phyloP scores from a whole-genome alignment of 2,888 invertebrate genomes.

The Cerceris rybyensis region DNA sequence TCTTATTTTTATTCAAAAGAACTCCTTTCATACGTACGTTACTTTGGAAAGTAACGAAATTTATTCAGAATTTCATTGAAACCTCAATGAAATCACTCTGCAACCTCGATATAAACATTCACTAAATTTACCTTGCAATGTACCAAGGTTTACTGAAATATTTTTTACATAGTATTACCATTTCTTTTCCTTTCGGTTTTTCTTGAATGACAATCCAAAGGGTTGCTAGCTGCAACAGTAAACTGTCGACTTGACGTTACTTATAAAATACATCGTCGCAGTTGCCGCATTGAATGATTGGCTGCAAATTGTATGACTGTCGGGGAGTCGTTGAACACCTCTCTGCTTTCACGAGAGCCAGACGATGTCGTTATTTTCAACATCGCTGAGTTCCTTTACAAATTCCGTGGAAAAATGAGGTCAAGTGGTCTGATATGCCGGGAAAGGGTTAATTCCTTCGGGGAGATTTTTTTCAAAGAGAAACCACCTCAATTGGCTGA shows the following conservation, averaged over 20 bases:
- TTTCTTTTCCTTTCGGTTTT: too few species aligned
- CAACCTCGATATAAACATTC: too few species aligned
- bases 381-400: conserved; percentile 14
- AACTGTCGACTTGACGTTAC: neutral
- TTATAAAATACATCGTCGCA: neutral
- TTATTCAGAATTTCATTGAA: too few species aligned
- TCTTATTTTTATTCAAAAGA: too few species aligned
- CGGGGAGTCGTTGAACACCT: conserved; percentile 5
- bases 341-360: neutral
- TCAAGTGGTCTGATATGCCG: conserved; percentile 19
- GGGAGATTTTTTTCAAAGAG: neutral
- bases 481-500: neutral
- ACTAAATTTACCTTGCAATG: too few species aligned
- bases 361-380: conserved; percentile 9
- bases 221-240: neutral
- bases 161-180: too few species aligned
- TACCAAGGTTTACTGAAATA: too few species aligned
- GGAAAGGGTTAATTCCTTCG: conserved; percentile 5
- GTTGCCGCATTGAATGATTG: neutral
- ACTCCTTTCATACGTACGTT: too few species aligned
- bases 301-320: neutral
- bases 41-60: too few species aligned
- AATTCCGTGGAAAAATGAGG: conserved; percentile 11
- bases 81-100: too few species aligned
- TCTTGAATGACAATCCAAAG: neutral